Conservation (phyloP, 1,140 invertebrate species). For the Heliconius melpomene region DNA sequence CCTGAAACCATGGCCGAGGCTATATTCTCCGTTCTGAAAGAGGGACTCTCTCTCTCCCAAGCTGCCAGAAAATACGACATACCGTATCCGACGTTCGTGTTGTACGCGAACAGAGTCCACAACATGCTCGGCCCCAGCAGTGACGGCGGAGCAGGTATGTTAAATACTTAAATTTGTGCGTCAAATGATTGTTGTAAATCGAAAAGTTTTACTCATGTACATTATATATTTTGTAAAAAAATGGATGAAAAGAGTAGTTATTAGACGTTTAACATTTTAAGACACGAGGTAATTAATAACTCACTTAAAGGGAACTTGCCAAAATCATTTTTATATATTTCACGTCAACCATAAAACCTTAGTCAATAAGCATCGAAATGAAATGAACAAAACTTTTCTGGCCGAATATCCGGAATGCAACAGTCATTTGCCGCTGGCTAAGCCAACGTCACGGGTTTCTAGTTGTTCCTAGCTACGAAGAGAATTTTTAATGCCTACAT, state of each 20-base stretch:
- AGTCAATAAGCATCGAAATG: background rate
- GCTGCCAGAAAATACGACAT: conserved; percentile 96
- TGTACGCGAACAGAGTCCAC: conserved; percentile 96
- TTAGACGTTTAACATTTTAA: background rate
- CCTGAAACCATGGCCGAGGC: conserved; percentile 97
- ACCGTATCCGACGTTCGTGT: conserved; percentile 95
- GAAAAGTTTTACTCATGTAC: background rate
- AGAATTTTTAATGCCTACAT: conserved; percentile 33
- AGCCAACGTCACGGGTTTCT: conserved; percentile 26
- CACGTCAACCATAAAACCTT: background rate
- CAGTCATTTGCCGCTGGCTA: conserved; percentile 36
- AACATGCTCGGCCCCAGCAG: conserved; percentile 95
- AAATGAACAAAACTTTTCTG: conserved; percentile 19
- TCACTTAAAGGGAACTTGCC: background rate
- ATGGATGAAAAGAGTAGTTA: background rate
- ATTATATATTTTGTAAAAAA: background rate
- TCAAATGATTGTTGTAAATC: conserved; percentile 41
- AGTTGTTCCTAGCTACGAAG: conserved; percentile 24
- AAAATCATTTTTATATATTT: background rate
- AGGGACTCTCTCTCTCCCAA: conserved; percentile 93
- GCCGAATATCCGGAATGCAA: conserved; percentile 28
- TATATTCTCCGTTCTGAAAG: conserved; percentile 94
- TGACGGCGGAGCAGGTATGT: conserved; percentile 91
- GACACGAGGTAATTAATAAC: no score
- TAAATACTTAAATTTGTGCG: conserved; percentile 14